Percentiles rank a stretch among this genome's conserved stretches.
These are phyloP conservation scores for human (Homo sapiens) DNA, from an alignment of 2,113 vertebrate species.

Conservation along the genomic window DNA sequence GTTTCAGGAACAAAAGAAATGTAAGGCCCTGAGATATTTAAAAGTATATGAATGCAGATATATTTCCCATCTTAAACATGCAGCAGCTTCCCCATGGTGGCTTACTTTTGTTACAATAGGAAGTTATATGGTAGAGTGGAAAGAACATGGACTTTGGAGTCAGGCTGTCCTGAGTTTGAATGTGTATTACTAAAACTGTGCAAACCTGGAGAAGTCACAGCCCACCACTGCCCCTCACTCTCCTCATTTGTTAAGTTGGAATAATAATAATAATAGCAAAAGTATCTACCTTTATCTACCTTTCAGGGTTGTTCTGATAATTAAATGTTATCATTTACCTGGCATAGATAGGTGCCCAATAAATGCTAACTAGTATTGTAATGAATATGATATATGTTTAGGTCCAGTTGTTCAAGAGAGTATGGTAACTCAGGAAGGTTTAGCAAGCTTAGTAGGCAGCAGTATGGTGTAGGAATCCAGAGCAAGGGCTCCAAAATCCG, in stretches of 20 bases:
- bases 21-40: neutral
- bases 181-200: neutral
- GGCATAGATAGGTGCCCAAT: neutral
- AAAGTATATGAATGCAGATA: neutral
- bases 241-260: neutral
- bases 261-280: neutral
- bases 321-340: neutral
- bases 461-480: neutral
- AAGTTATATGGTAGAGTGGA: neutral
- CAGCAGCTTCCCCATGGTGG: neutral
- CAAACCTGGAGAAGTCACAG: neutral
- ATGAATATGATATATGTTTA: neutral
- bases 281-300: neutral
- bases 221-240: neutral
- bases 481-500: neutral
- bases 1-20: neutral
- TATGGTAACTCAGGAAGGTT: neutral
- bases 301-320: neutral
- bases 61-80: neutral
- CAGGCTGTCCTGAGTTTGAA: neutral
- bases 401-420: neutral
- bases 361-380: neutral
- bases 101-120: neutral
- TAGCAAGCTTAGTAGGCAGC: neutral
- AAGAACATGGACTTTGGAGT: neutral